Base-by-base conservation (phyloP, 2,797 vertebrate genomes). In the Anguilla megastoma region DNA sequence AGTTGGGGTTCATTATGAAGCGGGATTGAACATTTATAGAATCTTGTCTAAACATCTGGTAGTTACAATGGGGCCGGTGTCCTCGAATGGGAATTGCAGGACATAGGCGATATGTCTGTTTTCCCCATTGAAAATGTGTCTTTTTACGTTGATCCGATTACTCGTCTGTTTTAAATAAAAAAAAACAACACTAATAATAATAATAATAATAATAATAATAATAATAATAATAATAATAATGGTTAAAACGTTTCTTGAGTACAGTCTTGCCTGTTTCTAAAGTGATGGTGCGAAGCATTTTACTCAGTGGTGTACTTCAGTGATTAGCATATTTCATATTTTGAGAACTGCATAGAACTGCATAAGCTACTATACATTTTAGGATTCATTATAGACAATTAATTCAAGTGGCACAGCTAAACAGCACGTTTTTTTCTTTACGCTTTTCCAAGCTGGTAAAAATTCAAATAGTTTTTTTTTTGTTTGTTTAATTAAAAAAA, bases 41-140 rank as follows among this genome's bases (percentile, higher is more conserved):
- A 97, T 97, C 97, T 97, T 98, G 97, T 98, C 97, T 98, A 97
- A 97, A 97, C 98, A 98, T 97, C 98, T 98, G 97, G 97, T 97
- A 97, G 96, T 96, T 96, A 96, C 95, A 96, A 98, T 98, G 96
- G 96, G 93, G 96, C 95, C 30, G 90, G 93, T 91, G 94, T 96
- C 96, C 96, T 97, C 97, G 94, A 96, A 96, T 97, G 96, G 97
- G 95, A 95, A 96, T 97, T 97, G 97, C 97, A 95, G 94, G 96
- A 96, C 16, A 18, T n/a, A 58, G 56, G 14, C 56, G 79, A 82
- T 24, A 21, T 6, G 79, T 50, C 79, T 48, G 87, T 86, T 89
- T 63, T 85, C 87, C 89, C 87, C 84, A 89, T 87, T 93, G 91
- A 94, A 95, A 96, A 96, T 95, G 91, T 95, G 95, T 95, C 95